phyloP scores from a whole-genome alignment of 2,797 vertebrate genomes.

The Aldrovandia affinis region DNA sequence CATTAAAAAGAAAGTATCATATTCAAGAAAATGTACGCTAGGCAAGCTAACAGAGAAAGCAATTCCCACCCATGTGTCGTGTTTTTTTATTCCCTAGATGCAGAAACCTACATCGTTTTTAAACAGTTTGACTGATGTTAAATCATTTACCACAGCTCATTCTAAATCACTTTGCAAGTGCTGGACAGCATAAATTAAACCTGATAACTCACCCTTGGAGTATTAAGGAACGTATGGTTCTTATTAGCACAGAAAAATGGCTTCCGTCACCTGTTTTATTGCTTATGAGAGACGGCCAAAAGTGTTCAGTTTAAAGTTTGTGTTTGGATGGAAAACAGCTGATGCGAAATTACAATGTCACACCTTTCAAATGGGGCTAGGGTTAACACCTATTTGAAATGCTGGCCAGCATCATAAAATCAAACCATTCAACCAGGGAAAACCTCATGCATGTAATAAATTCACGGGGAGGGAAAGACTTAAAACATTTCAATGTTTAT shows the following conservation, averaged over 20 bases:
- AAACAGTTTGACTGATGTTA: constrained; percentile 22
- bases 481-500: not conserved
- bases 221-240: constrained; percentile 22
- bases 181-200: constrained; percentile 27
- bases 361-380: not conserved
- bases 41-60: too few species aligned
- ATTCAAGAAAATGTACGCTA: too few species aligned
- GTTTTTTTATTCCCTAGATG: not conserved
- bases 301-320: not conserved
- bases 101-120: not conserved
- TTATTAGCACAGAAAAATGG: constrained; percentile 21
- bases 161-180: constrained; percentile 18
- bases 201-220: constrained; percentile 19
- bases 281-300: constrained; percentile 15
- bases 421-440: not conserved
- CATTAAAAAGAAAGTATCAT: not conserved
- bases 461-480: not conserved
- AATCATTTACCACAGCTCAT: constrained; percentile 27
- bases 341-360: not conserved
- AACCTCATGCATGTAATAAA: too few species aligned
- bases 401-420: not conserved
- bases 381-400: not conserved
- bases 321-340: not conserved
- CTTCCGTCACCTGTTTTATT: constrained; percentile 30
- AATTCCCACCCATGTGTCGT: not conserved